phyloP scores from a whole-genome alignment of 92 coral and sea anemone genomes.

The Epizoanthus illoricatus region DNA sequence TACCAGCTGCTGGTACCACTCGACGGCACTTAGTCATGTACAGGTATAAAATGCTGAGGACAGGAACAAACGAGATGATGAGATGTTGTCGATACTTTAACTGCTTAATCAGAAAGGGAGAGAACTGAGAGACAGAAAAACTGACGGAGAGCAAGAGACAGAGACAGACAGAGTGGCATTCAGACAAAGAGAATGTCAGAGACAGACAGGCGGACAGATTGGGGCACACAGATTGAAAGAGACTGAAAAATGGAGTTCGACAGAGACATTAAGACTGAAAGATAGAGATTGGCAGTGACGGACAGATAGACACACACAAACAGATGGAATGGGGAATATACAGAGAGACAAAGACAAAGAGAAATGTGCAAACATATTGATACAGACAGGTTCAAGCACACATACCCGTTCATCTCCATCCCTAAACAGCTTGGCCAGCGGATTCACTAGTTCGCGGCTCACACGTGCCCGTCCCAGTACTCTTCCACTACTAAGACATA shows the following conservation, averaged over 20 bases:
- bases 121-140: not conserved
- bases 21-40: not conserved
- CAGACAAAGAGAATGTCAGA: too few species aligned
- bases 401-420: constrained; percentile 74
- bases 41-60: constrained; percentile 29
- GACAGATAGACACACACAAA: too few species aligned
- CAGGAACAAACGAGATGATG: not conserved
- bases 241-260: too few species aligned
- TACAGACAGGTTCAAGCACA: not conserved
- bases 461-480: constrained; percentile 32
- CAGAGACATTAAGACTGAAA: too few species aligned
- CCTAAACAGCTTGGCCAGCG: constrained; percentile 62
- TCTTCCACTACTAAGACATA: constrained; percentile 45
- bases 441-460: constrained; percentile 49
- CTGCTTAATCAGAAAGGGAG: not conserved
- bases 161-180: too few species aligned
- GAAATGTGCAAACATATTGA: too few species aligned
- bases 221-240: too few species aligned
- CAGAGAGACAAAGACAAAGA: too few species aligned
- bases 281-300: too few species aligned
- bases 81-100: not conserved
- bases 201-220: too few species aligned
- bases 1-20: not conserved
- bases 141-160: too few species aligned
- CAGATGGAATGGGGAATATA: too few species aligned